A percentile compares a stretch with the other conserved stretches of the same genome.
phyloP scores from a whole-genome alignment of 2,888 invertebrate genomes.

The Parasteatoda lunata region DNA sequence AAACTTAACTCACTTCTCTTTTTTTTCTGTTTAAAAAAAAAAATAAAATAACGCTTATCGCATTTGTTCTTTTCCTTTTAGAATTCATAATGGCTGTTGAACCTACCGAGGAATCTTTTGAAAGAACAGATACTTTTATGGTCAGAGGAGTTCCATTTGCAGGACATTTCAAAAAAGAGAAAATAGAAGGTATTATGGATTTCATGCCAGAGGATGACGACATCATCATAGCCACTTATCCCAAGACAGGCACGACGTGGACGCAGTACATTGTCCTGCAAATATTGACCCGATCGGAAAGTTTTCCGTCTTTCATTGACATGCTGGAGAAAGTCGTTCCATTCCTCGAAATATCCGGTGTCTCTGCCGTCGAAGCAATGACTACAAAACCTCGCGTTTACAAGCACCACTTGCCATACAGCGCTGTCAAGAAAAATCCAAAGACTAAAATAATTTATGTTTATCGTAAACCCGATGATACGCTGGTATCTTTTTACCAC shows the following conservation, averaged over 20 bases:
- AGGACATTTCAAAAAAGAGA: constrained; percentile 1
- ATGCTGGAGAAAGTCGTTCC: constrained; percentile 61
- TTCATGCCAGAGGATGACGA: constrained; percentile 39
- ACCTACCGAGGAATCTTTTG: too few relatives aligned
- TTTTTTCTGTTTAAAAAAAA: too few relatives aligned
- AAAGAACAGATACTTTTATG: too few relatives aligned
- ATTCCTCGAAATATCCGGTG: constrained; percentile 38
- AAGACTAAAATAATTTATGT: constrained; percentile 74
- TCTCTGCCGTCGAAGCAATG: constrained; percentile 8
- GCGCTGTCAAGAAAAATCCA: constrained; percentile 27
- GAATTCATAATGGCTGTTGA: too few relatives aligned
- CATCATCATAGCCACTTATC: constrained; percentile 55
- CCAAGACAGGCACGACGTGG: constrained; percentile 67
- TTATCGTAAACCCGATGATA: constrained; percentile 76
- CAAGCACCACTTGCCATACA: constrained; percentile 44
- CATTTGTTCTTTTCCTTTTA: too few relatives aligned
- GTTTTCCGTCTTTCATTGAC: constrained; percentile 71
- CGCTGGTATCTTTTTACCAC: constrained; percentile 74
- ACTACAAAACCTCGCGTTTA: constrained; percentile 6
- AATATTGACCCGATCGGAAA: constrained; percentile 35
- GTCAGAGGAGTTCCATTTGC: constrained; percentile 28
- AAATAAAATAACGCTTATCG: too few relatives aligned
- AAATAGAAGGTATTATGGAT: constrained; percentile 32
- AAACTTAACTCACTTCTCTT: too few relatives aligned
- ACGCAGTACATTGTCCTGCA: constrained; percentile 56